Conservation (phyloP, 2,888 invertebrate species). For the Monochamus alternatus region DNA sequence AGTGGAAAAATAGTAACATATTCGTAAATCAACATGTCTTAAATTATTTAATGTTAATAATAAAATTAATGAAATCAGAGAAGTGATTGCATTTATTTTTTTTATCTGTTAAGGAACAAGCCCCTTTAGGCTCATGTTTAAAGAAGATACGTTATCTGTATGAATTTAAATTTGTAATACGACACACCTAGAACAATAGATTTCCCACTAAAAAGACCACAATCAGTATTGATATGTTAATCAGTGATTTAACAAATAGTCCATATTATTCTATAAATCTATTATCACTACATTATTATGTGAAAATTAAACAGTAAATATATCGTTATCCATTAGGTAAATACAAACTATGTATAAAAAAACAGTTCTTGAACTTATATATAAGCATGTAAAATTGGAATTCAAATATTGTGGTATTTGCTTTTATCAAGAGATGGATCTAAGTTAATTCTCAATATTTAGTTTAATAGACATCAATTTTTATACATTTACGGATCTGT, state of each 20-base stretch:
- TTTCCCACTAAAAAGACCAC: conserved; percentile 19
- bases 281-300: conserved; percentile 30
- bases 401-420: too few relatives aligned
- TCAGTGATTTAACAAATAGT: conserved; percentile 16
- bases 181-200: background rate
- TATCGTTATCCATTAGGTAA: conserved; percentile 8
- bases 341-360: conserved; percentile 22
- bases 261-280: background rate
- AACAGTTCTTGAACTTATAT: conserved; percentile 8
- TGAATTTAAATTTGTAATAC: background rate
- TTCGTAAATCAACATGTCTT: too few relatives aligned
- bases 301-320: conserved; percentile 31
- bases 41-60: too few relatives aligned
- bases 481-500: too few relatives aligned
- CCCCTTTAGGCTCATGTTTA: background rate
- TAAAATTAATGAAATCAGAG: too few relatives aligned
- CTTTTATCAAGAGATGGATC: too few relatives aligned
- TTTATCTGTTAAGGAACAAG: too few relatives aligned
- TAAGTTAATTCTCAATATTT: too few relatives aligned
- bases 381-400: background rate
- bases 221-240: conserved; percentile 27
- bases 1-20: too few relatives aligned
- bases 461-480: too few relatives aligned
- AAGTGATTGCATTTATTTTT: too few relatives aligned
- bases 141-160: background rate